These are phyloP conservation scores for Lasius platythorax DNA, from an alignment of 2,888 invertebrate genomes.

Conservation along the genomic window DNA sequence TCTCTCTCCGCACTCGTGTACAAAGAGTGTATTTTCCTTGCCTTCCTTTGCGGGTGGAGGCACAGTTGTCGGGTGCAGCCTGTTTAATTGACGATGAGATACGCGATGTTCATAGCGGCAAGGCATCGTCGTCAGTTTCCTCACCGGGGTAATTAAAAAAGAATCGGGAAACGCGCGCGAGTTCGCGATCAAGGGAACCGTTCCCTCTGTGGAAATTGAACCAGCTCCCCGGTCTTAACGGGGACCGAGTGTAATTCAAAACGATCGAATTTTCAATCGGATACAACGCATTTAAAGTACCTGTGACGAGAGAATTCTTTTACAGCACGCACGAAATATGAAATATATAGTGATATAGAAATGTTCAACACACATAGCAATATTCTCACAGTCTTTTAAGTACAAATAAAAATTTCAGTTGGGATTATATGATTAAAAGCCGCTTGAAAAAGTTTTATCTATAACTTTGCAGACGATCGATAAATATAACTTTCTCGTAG, in stretches of 20 bases:
- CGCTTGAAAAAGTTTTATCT: not conserved
- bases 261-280: not conserved
- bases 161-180: constrained; percentile 57
- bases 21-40: constrained; percentile 32
- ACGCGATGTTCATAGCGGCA: constrained; percentile 64
- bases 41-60: constrained; percentile 52
- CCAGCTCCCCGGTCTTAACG: not conserved
- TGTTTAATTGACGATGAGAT: constrained; percentile 79
- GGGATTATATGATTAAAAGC: not conserved
- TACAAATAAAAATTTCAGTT: not conserved
- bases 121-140: constrained; percentile 62
- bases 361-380: not conserved
- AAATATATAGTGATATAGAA: not conserved
- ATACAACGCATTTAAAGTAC: not conserved
- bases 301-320: not conserved
- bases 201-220: not conserved
- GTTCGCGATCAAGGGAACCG: constrained; percentile 1
- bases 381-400: not conserved
- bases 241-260: not conserved
- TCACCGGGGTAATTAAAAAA: constrained; percentile 70
- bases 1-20: constrained; percentile 19
- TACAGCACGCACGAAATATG: too few species aligned
- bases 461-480: not conserved
- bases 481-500: not conserved
- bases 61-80: constrained; percentile 65